Evolutionary conservation across 2,797 vertebrate species (phyloP).

Genomic region (Moxostoma hubbsi): DNA sequence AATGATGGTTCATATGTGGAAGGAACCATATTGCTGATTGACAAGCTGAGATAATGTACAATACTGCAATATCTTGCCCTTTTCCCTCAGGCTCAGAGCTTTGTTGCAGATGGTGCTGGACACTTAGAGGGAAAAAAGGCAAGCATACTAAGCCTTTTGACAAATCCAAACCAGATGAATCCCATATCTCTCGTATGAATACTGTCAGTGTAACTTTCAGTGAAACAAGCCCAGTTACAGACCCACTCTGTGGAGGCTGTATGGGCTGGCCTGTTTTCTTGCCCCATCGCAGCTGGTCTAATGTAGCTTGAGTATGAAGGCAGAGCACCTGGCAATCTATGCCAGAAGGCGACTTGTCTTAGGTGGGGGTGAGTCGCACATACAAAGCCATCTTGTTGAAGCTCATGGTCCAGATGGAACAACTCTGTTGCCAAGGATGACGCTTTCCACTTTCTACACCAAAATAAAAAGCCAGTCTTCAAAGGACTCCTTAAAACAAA

Average conservation of each 20-base stretch:
- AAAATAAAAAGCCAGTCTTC: conserved; percentile 66
- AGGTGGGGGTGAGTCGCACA: conserved; percentile 59
- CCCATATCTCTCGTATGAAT: conserved; percentile 14
- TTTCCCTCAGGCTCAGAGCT: conserved; percentile 10
- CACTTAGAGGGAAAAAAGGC: conserved; percentile 6
- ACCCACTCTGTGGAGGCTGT: not conserved
- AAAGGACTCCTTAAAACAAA: conserved; percentile 73
- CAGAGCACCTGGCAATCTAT: conserved; percentile 64
- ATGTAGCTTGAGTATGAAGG: conserved; percentile 31
- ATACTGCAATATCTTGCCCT: conserved; percentile 44
- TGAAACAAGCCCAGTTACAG: conserved; percentile 40
- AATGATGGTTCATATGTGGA: conserved; percentile 37
- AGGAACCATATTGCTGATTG: conserved; percentile 41
- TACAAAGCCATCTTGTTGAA: conserved; percentile 83
- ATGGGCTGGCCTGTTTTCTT: conserved; percentile 15
- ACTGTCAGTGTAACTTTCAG: conserved; percentile 6
- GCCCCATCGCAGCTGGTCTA: conserved; percentile 36
- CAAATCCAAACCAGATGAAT: conserved; percentile 41
- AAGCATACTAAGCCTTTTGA: conserved; percentile 37
- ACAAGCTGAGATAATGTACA: conserved; percentile 60
- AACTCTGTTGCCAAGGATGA: conserved; percentile 74
- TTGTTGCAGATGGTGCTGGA: conserved; percentile 39
- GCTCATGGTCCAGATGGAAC: conserved; percentile 71
- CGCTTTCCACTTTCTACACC: conserved; percentile 74
- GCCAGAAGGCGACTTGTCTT: conserved; percentile 54